Evolutionary conservation across 1,140 invertebrate species (phyloP).

Genomic region (Elymnias hypermnestra): DNA sequence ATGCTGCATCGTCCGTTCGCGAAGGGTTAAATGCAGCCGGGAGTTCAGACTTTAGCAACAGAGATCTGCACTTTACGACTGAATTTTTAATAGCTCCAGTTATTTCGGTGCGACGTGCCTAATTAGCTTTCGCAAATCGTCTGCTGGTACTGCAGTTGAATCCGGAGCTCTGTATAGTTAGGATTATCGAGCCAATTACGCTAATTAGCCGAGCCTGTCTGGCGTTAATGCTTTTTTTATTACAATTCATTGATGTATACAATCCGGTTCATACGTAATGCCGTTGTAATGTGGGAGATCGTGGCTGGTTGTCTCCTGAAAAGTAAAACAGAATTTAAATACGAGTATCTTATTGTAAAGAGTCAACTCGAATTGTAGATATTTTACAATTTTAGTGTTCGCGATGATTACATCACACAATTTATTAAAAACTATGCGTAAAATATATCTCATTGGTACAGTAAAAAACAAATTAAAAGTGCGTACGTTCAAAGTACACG

Average conservation of each 20-base stretch:
- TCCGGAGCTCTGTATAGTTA: background rate
- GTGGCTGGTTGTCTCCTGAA: background rate
- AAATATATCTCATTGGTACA: too few species aligned
- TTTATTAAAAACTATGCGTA: too few species aligned
- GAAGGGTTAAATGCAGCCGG: conserved; percentile 47
- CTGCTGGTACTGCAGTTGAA: conserved; percentile 9
- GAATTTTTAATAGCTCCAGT: conserved; percentile 60
- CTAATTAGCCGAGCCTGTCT: conserved; percentile 1
- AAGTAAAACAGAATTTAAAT: too few species aligned
- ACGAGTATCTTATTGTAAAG: too few species aligned
- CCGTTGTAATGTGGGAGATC: background rate
- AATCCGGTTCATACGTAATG: background rate
- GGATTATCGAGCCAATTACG: conserved; percentile 3
- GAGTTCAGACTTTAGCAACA: conserved; percentile 49
- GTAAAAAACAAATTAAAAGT: too few species aligned
- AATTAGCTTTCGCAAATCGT: conserved; percentile 51
- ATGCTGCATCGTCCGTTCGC: conserved; percentile 29
- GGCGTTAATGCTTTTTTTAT: background rate
- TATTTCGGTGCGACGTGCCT: conserved; percentile 49
- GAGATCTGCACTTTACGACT: conserved; percentile 59
- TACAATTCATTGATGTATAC: background rate
- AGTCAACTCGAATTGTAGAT: too few species aligned
- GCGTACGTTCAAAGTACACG: too few species aligned
- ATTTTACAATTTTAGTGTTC: too few species aligned
- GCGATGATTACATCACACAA: too few species aligned